Base-by-base conservation (phyloP, 2,888 invertebrate species). In the Polymixis lichenea region DNA sequence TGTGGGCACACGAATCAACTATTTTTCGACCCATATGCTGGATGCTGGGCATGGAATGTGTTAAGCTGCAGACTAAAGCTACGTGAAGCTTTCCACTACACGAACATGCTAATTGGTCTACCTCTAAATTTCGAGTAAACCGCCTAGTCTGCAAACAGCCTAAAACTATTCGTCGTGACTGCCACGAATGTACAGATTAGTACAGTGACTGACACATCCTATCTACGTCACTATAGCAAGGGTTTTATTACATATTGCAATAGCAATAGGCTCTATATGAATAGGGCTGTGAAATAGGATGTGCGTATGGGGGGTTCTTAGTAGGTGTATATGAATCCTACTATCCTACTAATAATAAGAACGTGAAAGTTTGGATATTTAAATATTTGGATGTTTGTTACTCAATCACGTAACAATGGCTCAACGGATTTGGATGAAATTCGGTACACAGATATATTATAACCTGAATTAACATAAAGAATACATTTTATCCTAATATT, bases 81-180 rank as follows among this genome's bases (percentile, higher is more conserved):
- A 9, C 49, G 19, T 19, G 15, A 56, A 61, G 17, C 15, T 67
- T 67, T 56, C 43, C 32, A 68, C 67, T 25, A 49, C 43, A 70
- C 51, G 70, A 53, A 46, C 51, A 67, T 28, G 46, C 62, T 72
- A 80, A 80, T 84, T 80, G 73, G 32, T 25, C 25, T 28, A 19
- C 56, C 43, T 67, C 22, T 58, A 72, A 64, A 64, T 67, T 68
- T n/a, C 8, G 62, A 28, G 46, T 58, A 53, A 67, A 19, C 17
- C 22, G n/a, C 19, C 7, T 32, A 15, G 55, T 43, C 25, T 72
- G 15, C 8, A 49, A 46, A 25, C 56, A 58, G 55, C 55, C 49
- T 80, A 46, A 80, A 55, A 38, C n/a, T n/a, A 60, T 79, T 80
- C 46, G 19, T 51, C 13, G 80, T 65, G 72, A 60, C 61, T 51